Evolutionary conservation across 2,888 invertebrate species (phyloP).

Genomic region (Tenthredo amoena): DNA sequence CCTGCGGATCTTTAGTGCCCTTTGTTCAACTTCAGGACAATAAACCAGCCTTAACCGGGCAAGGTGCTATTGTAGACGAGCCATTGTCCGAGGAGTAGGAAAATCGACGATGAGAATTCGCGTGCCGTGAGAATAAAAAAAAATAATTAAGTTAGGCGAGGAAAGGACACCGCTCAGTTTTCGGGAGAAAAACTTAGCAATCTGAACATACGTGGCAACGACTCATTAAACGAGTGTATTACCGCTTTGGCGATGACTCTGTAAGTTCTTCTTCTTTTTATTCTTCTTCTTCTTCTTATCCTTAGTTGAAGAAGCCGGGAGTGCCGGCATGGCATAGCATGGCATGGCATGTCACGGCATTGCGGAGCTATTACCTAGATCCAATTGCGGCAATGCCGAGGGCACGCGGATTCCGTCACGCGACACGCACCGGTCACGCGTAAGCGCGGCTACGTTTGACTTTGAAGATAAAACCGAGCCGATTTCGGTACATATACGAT

Average conservation of each 20-base stretch:
- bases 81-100: conserved; percentile 40
- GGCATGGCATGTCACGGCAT: conserved; percentile 59
- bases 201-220: conserved; percentile 57
- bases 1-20: neutral
- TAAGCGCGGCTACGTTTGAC: conserved; percentile 24
- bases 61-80: conserved; percentile 43
- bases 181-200: conserved; percentile 57
- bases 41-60: conserved; percentile 12
- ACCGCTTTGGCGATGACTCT: conserved; percentile 46
- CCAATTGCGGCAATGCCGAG: conserved; percentile 63
- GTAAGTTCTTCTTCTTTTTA: neutral
- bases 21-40: conserved; percentile 43
- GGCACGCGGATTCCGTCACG: conserved; percentile 54
- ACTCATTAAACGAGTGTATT: conserved; percentile 58
- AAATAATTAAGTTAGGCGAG: neutral
- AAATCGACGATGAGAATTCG: conserved; percentile 10
- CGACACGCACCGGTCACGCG: conserved; percentile 42
- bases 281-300: neutral
- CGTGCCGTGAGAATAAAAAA: conserved; percentile 43
- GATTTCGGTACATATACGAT: neutral
- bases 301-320: neutral
- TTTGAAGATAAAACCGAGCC: neutral
- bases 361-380: conserved; percentile 64
- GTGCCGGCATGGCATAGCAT: neutral
- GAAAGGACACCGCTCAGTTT: neutral